phyloP scores from a whole-genome alignment of 2,113 vertebrate genomes.

The Poeciliopsis prolifica region DNA sequence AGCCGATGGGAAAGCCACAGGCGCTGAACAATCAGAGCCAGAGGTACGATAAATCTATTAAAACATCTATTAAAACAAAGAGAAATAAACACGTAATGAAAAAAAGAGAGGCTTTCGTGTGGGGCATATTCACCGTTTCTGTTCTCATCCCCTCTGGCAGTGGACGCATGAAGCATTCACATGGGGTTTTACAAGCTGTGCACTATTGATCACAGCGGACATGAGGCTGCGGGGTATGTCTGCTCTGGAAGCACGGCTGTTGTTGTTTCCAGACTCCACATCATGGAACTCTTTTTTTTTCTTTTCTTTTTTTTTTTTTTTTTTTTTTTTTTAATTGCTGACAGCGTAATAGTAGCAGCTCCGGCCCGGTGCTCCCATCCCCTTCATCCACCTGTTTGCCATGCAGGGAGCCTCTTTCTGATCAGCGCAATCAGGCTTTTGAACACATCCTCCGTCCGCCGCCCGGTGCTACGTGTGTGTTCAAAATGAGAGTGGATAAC shows the following conservation, averaged over 20 bases:
- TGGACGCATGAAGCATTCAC: conserved; percentile 59
- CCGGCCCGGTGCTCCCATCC: conserved; percentile 18
- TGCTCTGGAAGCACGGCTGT: conserved; percentile 39
- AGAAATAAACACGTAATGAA: background rate
- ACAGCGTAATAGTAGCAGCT: conserved; percentile 67
- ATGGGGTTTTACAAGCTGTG: conserved; percentile 52
- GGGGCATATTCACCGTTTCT: conserved; percentile 41
- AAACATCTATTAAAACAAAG: background rate
- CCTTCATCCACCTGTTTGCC: conserved; percentile 14
- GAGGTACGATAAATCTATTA: background rate
- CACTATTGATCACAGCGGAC: conserved; percentile 64
- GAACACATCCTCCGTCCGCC: conserved; percentile 28
- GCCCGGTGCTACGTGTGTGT: conserved; percentile 19
- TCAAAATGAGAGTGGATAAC: conserved; percentile 32
- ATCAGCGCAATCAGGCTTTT: conserved; percentile 56
- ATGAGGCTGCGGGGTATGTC: conserved; percentile 52
- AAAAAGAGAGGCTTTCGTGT: conserved; percentile 19
- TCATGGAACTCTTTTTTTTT: conserved; percentile 49
- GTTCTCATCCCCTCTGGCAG: conserved; percentile 50
- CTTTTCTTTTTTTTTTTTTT: conserved; percentile 48
- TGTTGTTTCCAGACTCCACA: conserved; percentile 29
- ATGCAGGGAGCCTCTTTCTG: conserved; percentile 44
- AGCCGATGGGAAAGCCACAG: conserved; percentile 3
- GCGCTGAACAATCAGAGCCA: background rate
- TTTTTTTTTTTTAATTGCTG: conserved; percentile 52